Conservation (phyloP, 1,140 invertebrate genomes). For the Arctopsyche grandis region DNA sequence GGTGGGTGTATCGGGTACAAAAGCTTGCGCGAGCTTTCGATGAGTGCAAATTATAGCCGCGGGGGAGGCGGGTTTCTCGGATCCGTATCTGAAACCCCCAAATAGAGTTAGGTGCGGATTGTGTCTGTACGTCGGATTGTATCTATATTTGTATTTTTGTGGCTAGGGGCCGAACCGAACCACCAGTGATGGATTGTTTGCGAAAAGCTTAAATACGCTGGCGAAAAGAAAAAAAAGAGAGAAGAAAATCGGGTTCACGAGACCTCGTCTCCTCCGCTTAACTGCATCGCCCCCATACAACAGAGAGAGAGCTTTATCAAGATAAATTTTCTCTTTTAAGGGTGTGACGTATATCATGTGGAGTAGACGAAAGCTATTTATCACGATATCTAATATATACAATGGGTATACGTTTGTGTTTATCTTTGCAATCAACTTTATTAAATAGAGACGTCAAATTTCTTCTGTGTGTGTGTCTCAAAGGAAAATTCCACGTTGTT, state of each 20-base stretch:
- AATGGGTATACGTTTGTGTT: background rate
- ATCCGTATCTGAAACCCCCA: background rate
- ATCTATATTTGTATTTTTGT: background rate
- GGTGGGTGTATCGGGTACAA: no score
- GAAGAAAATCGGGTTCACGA: constrained; percentile 23
- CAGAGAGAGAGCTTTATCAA: constrained; percentile 24
- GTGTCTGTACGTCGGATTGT: constrained; percentile 4
- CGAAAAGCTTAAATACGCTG: constrained; percentile 23
- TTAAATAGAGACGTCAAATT: no score
- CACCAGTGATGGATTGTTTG: constrained; percentile 34
- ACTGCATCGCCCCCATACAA: constrained; percentile 24
- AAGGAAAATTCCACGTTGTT: background rate
- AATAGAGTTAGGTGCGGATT: constrained; percentile 30
- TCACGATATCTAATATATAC: constrained; percentile 21
- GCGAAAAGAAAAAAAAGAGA: background rate
- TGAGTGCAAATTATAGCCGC: constrained; percentile 54
- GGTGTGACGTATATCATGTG: constrained; percentile 30
- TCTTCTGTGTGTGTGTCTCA: background rate
- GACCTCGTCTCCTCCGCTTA: constrained; percentile 14
- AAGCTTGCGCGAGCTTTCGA: constrained; percentile 42
- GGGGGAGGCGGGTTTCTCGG: constrained; percentile 21
- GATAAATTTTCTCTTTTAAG: constrained; percentile 38
- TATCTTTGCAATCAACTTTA: background rate
- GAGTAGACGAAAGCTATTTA: constrained; percentile 33
- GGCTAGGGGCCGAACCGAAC: background rate